A percentile compares a stretch with the other conserved stretches of the same genome.
Conservation (phyloP, 2,888 invertebrate genomes). For the Callyntrura sp. region DNA sequence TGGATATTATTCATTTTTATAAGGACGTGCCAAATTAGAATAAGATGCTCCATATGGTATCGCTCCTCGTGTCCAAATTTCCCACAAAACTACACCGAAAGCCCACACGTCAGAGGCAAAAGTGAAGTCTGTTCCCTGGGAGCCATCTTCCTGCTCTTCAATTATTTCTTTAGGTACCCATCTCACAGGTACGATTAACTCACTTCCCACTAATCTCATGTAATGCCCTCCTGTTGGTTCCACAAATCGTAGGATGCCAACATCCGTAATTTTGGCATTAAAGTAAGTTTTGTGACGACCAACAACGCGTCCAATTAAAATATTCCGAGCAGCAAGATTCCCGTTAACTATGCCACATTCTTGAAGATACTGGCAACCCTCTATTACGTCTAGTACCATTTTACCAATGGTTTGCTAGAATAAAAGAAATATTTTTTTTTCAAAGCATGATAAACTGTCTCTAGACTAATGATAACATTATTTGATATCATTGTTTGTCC, state of each 20-base stretch:
- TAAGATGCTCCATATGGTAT: constrained; percentile 65
- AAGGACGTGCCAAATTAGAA: constrained; percentile 19
- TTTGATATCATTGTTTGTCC: neutral
- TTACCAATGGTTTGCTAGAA: constrained; percentile 46
- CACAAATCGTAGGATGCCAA: constrained; percentile 67
- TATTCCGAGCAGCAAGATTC: constrained; percentile 77
- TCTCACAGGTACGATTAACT: constrained; percentile 63
- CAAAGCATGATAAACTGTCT: too few species aligned
- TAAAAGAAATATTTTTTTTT: neutral
- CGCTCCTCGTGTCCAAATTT: constrained; percentile 70
- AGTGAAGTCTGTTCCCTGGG: constrained; percentile 34
- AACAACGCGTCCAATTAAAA: constrained; percentile 55
- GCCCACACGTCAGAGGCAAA: constrained; percentile 66
- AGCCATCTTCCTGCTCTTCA: constrained; percentile 15
- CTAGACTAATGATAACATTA: neutral
- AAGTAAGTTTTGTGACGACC: constrained; percentile 55
- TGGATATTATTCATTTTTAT: neutral
- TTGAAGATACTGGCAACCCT: constrained; percentile 77
- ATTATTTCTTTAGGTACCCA: constrained; percentile 78
- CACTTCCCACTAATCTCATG: constrained; percentile 42
- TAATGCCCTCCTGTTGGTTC: constrained; percentile 72
- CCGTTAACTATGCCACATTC: constrained; percentile 69
- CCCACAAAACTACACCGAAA: constrained; percentile 74
- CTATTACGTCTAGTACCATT: constrained; percentile 66
- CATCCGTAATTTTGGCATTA: constrained; percentile 76